Evolutionary conservation across 2,888 invertebrate species (phyloP), one percentile per base, ranked within the genome.

Genomic region (Polydesmus complanatus): DNA sequence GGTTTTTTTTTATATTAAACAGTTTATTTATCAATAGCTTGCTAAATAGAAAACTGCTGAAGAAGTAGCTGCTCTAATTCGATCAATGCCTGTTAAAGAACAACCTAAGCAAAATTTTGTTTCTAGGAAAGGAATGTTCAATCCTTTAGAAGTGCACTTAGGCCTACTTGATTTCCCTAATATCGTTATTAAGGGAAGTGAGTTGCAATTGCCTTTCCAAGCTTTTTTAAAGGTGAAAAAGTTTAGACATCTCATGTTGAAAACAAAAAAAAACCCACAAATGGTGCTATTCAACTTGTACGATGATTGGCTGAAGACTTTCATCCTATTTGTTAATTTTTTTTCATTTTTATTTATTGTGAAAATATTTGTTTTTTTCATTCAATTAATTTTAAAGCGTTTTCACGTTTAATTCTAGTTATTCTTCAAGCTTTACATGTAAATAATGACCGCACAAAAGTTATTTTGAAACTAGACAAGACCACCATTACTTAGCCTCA

Each of bases 41-140:
- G 98, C 98, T 11, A 99, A 98, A 77, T 98, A 98, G 98, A 98
- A 99, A 77, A 99, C 98, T 0, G 98, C 98, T 57, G 98, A 98
- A 79, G 98, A 99, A 86, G 98, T 99, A 19, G 98, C 98, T 1
- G 98, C 98, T 37, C 78, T 98, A 69, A 98, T 98, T 82, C 84
- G 98, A 52, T 99, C 98, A 0, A 77, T 99, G 66, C 98, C 98
- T 0, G 97, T 99, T 2, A 98, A 98, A 77, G 98, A 99, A 77
- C 98, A 99, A 73, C 98, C 98, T 0, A 96, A 98, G 73, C 98
- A 99, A 78, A 98, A 99, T 74, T 99, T 98, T 73, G 98, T 98
- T 61, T 99, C 98, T 0, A 82, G 98, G 69, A 99, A 99, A 74
- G 98, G 98, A 64, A 98, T 98, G 98, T 86, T 98, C 81, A 98